These are phyloP conservation scores for Paracanthobrama guichenoti DNA, from an alignment of 2,113 vertebrate species.

Conservation along the genomic window DNA sequence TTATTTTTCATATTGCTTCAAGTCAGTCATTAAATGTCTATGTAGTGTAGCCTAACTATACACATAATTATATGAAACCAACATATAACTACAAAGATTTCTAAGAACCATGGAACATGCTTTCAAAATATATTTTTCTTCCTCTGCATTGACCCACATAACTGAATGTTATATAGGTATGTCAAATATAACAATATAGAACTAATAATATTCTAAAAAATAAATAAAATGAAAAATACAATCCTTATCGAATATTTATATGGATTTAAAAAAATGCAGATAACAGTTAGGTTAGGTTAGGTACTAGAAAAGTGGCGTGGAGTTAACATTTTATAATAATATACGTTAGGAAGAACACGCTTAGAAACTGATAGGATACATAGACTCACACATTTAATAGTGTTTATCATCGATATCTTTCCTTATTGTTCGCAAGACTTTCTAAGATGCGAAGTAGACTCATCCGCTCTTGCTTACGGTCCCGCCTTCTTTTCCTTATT, in stretches of 20 bases:
- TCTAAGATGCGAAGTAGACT: slow-evolving; percentile 48
- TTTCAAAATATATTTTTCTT: not conserved
- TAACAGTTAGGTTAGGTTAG: not conserved
- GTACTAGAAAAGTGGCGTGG: not conserved
- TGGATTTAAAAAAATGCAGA: not conserved
- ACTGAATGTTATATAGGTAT: not conserved
- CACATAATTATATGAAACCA: not conserved
- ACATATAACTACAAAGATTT: not conserved
- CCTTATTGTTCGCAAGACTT: slow-evolving; percentile 53
- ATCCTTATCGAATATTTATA: not conserved
- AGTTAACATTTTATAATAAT: not conserved
- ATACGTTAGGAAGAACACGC: not conserved
- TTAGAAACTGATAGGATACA: not conserved
- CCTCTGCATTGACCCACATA: not conserved
- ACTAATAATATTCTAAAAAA: not conserved
- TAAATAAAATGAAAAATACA: not conserved
- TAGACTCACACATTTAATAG: not conserved
- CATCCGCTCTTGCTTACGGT: slow-evolving; percentile 71
- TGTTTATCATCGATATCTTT: slow-evolving; percentile 5
- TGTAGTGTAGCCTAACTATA: not conserved
- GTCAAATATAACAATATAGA: not conserved
- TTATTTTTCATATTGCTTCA: not conserved
- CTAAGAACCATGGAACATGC: not conserved
- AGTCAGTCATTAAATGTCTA: not conserved
- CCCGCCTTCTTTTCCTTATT: slow-evolving; percentile 61